These are phyloP conservation scores for Olivierus martensii DNA, from an alignment of 1,140 invertebrate species.

Conservation along the genomic window DNA sequence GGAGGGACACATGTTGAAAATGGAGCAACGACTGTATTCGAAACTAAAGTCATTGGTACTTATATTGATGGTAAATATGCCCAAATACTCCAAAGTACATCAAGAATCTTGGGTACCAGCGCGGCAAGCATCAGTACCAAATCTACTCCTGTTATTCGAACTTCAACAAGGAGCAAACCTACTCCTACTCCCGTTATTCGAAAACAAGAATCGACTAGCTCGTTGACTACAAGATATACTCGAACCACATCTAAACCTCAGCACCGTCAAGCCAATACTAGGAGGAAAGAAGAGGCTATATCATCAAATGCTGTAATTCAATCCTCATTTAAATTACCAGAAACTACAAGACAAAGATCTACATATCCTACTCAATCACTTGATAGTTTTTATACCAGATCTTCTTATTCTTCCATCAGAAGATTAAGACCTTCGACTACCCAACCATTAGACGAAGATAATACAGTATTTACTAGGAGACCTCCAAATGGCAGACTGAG, in stretches of 20 bases:
- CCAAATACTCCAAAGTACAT: conserved; percentile 53
- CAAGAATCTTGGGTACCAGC: conserved; percentile 25
- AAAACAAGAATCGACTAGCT: background rate
- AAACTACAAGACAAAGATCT: background rate
- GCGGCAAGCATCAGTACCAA: background rate
- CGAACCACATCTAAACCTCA: too few relatives aligned
- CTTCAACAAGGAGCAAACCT: background rate
- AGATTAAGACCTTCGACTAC: conserved; percentile 76
- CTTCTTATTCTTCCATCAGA: conserved; percentile 59
- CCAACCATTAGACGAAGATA: conserved; percentile 53
- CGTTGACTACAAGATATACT: too few relatives aligned
- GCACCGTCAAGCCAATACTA: background rate
- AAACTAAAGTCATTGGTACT: conserved; percentile 74
- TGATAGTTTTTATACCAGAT: conserved; percentile 50
- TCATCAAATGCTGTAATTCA: conserved; percentile 9
- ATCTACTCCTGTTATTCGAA: background rate
- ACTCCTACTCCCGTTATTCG: background rate
- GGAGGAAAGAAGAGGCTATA: conserved; percentile 4
- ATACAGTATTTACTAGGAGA: conserved; percentile 7
- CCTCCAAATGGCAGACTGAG: conserved; percentile 1
- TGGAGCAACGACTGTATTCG: conserved; percentile 65
- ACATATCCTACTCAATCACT: conserved; percentile 11
- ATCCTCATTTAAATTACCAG: conserved; percentile 13
- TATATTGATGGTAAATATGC: conserved; percentile 77
- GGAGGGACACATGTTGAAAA: conserved; percentile 68